Conservation (phyloP, 2,113 vertebrate genomes). For the Scartelaos histophorus region DNA sequence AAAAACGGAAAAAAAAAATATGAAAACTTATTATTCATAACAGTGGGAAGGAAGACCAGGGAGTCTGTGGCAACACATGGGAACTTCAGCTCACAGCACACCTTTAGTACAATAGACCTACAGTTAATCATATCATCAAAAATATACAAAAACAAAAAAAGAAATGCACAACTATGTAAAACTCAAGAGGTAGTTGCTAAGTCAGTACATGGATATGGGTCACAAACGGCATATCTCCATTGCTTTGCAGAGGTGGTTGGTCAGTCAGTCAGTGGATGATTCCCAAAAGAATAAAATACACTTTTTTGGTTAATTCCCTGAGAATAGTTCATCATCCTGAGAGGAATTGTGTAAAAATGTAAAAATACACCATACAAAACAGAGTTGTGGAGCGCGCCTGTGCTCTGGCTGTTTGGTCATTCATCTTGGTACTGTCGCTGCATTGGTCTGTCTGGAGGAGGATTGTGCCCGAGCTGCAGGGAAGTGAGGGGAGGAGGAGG, state of each 20-base stretch:
- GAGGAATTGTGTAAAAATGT: conserved; percentile 83
- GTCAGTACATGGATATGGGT: conserved; percentile 84
- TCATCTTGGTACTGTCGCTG: conserved; percentile 64
- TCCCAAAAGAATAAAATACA: conserved; percentile 85
- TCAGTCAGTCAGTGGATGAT: conserved; percentile 73
- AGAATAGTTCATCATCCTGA: conserved; percentile 99
- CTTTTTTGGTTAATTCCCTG: conserved; percentile 95
- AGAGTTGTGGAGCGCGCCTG: conserved; percentile 59
- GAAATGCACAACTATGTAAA: conserved; percentile 78
- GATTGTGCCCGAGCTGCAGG: neutral
- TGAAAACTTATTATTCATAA: conserved; percentile 66
- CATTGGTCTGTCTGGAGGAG: conserved; percentile 28
- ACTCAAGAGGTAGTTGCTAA: conserved; percentile 98
- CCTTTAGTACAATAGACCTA: conserved; percentile 74
- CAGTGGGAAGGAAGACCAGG: conserved; percentile 67
- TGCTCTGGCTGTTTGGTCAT: conserved; percentile 68
- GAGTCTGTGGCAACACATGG: conserved; percentile 70
- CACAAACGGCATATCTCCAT: conserved; percentile 72
- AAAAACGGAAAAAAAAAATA: conserved; percentile 42
- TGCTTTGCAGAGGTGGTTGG: conserved; percentile 63
- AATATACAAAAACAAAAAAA: conserved; percentile 69
- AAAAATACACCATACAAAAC: conserved; percentile 71
- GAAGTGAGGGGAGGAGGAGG: neutral
- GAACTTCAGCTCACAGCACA: conserved; percentile 73
- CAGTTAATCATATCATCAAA: conserved; percentile 75